phyloP scores from a whole-genome alignment of 2,113 vertebrate genomes.

The Hypomesus transpacificus region DNA sequence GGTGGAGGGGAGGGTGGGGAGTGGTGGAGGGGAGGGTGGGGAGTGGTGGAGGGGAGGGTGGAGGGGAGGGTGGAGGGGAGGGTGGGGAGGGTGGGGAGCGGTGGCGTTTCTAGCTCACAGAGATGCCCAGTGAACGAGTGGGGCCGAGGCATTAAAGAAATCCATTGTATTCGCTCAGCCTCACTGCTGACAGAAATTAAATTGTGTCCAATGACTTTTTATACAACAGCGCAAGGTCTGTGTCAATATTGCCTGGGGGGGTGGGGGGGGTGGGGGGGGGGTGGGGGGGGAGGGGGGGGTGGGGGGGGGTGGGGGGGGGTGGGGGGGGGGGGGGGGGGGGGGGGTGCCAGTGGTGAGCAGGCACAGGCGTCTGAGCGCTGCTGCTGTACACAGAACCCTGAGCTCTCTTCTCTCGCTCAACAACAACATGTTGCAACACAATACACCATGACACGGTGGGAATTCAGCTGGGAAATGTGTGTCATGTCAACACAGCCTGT shows the following conservation, averaged over 20 bases:
- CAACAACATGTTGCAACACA: conserved; percentile 11
- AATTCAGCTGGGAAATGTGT: no score
- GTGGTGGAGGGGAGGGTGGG: neutral
- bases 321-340: conserved; percentile 35
- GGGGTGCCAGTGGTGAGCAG: conserved; percentile 37
- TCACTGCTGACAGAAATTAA: conserved; percentile 73
- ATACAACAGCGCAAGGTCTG: conserved; percentile 65
- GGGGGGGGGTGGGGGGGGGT: conserved; percentile 33
- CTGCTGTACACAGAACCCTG: conserved; percentile 39
- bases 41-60: conserved; percentile 36
- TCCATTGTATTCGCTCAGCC: conserved; percentile 68
- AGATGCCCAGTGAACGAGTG: conserved; percentile 57
- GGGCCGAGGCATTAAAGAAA: conserved; percentile 66
- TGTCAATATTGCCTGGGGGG: conserved; percentile 60
- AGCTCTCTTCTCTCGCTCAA: conserved; percentile 25
- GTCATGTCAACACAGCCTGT: no score
- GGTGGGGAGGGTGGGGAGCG: conserved; percentile 41
- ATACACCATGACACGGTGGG: no score
- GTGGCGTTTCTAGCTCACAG: conserved; percentile 49
- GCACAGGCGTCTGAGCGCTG: conserved; percentile 5
- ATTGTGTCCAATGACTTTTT: conserved; percentile 74
- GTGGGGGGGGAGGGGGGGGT: conserved; percentile 33
- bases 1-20: conserved; percentile 13
- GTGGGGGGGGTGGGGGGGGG: conserved; percentile 34
- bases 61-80: no score